Base-by-base conservation (phyloP, 1,140 invertebrate genomes). In the Pantala flavescens region DNA sequence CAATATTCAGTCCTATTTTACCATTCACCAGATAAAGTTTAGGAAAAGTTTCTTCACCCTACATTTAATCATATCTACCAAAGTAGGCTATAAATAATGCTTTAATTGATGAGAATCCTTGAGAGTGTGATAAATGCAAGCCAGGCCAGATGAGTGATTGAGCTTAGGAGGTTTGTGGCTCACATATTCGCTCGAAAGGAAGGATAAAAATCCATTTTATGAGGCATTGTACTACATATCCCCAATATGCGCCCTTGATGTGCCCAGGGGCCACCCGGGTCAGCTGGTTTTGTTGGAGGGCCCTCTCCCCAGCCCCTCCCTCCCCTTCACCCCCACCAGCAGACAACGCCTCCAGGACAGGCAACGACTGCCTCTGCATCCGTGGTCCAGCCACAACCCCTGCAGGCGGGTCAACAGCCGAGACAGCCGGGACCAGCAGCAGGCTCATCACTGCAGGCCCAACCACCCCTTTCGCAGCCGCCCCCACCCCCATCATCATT, bases 251-350 rank as follows among this genome's bases (percentile, higher is more conserved):
- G 49, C 49, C 14, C 49, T 63, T 63, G 49, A 3, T 21, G n/a
- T 63, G n/a, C n/a, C 49, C 49, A 63, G 49, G 49, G 49, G 49
- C 49, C 49, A 63, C 49, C 49, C n/a, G 49, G 49, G 49, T 63
- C 49, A 63, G 49, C 49, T 21, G 49, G 49, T 63, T 63, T 19
- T 21, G 49, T 63, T 63, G 49, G 49, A 21, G 49, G 49, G 16
- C 49, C 49, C 49, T 63, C 49, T 21, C 49, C 49, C 14, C 49
- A 63, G 49, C 49, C 49, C 49, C 49, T 63, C n/a, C 49, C 49
- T 63, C 49, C 49, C 49, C 49, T 63, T 19, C 49, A 63, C 49
- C 49, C 49, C 49, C 49, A 63, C 49, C 49, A 63, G 49, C 49
- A 63, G 28, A 36, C 28, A 21, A 16, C 49, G 49, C 49, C 49